A percentile compares a stretch with the other conserved stretches of the same genome.
phyloP scores from a whole-genome alignment of 2,797 vertebrate species.

The Enteromius mattozi region DNA sequence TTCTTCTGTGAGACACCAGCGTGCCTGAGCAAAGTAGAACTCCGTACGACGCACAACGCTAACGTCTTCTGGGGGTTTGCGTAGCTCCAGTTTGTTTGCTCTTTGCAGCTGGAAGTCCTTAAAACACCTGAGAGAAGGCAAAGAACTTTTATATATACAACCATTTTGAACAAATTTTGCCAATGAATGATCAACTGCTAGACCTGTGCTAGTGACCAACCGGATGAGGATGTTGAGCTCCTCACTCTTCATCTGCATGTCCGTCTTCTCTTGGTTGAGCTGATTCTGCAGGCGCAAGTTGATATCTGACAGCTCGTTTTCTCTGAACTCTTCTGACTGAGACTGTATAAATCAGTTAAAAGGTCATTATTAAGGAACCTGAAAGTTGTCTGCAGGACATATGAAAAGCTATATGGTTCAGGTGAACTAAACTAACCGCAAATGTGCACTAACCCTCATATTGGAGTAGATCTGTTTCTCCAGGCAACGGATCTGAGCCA shows the following conservation, averaged over 20 bases:
- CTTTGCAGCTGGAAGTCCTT: conserved; percentile 97
- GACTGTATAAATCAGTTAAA: conserved; percentile 74
- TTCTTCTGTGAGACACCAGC: conserved; percentile 97
- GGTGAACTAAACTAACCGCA: background rate
- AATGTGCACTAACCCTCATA: conserved; percentile 83
- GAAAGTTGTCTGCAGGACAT: background rate
- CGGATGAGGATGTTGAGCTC: conserved; percentile 98
- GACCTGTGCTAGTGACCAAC: conserved; percentile 66
- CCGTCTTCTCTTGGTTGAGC: conserved; percentile 94
- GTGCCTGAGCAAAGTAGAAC: conserved; percentile 96
- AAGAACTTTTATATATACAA: background rate
- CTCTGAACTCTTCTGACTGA: conserved; percentile 87
- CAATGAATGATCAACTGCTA: background rate
- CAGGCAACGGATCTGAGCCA: conserved; percentile 90
- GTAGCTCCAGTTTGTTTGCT: conserved; percentile 95
- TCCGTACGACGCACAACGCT: conserved; percentile 94
- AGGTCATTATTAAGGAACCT: background rate
- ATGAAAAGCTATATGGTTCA: background rate
- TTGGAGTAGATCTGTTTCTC: conserved; percentile 99
- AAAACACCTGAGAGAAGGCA: conserved; percentile 84
- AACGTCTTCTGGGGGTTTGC: conserved; percentile 94
- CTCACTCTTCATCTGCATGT: conserved; percentile 95
- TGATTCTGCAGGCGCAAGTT: conserved; percentile 92
- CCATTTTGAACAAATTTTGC: background rate
- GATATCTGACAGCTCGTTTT: conserved; percentile 85